Conservation (phyloP, 2,888 invertebrate species). For the Drosophila kanekoi region DNA sequence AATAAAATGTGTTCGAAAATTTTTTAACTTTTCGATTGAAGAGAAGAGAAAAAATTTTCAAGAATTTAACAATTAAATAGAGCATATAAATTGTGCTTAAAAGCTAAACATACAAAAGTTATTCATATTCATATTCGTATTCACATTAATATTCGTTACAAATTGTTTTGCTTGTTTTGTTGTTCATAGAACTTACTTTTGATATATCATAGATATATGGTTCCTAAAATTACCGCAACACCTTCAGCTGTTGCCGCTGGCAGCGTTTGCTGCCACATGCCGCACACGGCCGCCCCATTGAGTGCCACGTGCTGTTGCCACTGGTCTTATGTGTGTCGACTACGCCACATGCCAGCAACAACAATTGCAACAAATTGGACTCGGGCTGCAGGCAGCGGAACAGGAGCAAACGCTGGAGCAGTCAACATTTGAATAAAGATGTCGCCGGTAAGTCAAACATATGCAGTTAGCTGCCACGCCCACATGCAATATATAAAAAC, state of each 20-base stretch:
- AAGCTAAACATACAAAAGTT: not conserved
- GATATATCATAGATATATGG: slow-evolving; percentile 99
- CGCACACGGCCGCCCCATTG: not conserved
- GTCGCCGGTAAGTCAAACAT: slow-evolving; percentile 76
- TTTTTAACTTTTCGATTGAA: slow-evolving; percentile 61
- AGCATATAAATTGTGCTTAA: slow-evolving; percentile 15
- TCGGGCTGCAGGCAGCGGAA: slow-evolving; percentile 4
- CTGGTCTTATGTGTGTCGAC: slow-evolving; percentile 17
- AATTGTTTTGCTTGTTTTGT: slow-evolving; percentile 71
- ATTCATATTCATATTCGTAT: slow-evolving; percentile 1
- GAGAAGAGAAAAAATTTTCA: slow-evolving; percentile 77
- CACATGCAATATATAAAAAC: slow-evolving; percentile 49
- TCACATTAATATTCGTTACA: slow-evolving; percentile 48
- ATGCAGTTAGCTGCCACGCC: slow-evolving; percentile 60
- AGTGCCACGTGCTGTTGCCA: not conserved
- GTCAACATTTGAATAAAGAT: slow-evolving; percentile 79
- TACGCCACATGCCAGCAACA: slow-evolving; percentile 18
- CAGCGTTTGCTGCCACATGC: slow-evolving; percentile 16
- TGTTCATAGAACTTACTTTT: slow-evolving; percentile 98
- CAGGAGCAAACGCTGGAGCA: slow-evolving; percentile 23
- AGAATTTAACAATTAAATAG: slow-evolving; percentile 55
- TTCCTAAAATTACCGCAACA: slow-evolving; percentile 92
- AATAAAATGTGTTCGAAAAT: slow-evolving; percentile 64
- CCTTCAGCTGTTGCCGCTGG: slow-evolving; percentile 65
- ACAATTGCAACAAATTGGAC: slow-evolving; percentile 6